phyloP scores from a whole-genome alignment of 2,113 vertebrate genomes.

The Rhea pennata region DNA sequence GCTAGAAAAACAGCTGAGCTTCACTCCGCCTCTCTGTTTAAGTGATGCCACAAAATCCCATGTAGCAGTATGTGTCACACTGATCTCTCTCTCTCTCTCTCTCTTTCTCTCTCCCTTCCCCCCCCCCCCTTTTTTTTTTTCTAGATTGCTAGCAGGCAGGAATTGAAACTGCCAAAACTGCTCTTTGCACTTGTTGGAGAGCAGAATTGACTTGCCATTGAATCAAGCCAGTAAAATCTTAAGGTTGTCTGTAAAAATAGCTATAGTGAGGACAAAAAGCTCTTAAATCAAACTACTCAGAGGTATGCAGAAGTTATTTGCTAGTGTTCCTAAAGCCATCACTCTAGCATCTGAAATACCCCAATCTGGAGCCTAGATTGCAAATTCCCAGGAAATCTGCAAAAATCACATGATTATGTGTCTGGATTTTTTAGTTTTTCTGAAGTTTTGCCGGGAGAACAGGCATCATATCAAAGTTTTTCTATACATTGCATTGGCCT shows the following conservation, averaged over 20 bases:
- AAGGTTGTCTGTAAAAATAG: not conserved
- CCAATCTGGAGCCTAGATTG: not conserved
- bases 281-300: not conserved
- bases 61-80: not conserved
- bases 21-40: not conserved
- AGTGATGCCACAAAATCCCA: slow-evolving; percentile 15
- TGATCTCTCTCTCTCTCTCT: not conserved
- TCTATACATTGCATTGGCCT: not conserved
- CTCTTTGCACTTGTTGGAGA: not conserved
- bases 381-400: not conserved
- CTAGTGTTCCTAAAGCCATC: not conserved
- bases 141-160: not conserved
- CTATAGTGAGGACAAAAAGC: not conserved
- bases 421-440: not conserved
- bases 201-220: not conserved
- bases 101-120: too few relatives aligned
- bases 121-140: too few relatives aligned
- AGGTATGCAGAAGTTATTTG: not conserved
- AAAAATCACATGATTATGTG: not conserved
- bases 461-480: not conserved
- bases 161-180: not conserved
- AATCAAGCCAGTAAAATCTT: not conserved
- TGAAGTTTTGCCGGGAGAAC: not conserved
- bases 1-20: slow-evolving; percentile 15
- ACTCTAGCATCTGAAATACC: not conserved